Conservation (phyloP, 1,140 invertebrate genomes). For the Drosophila albomicans region DNA sequence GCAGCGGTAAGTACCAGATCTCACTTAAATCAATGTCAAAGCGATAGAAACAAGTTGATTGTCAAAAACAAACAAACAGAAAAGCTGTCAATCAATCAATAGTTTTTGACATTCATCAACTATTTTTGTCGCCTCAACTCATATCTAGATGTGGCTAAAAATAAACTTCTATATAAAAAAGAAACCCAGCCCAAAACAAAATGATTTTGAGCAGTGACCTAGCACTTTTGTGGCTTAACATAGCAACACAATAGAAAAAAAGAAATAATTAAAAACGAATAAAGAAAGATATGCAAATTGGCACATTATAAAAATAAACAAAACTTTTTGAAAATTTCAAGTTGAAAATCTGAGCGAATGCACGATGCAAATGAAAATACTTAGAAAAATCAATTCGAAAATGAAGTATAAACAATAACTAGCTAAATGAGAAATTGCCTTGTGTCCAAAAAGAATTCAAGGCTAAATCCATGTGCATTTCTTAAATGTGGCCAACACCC, state of each 20-base stretch:
- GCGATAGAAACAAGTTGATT: background rate
- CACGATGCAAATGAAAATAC: slow-evolving; percentile 46
- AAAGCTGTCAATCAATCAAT: slow-evolving; percentile 53
- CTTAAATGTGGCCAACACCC: slow-evolving; percentile 63
- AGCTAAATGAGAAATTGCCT: slow-evolving; percentile 18
- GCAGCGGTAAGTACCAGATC: slow-evolving; percentile 57
- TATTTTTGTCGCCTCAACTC: slow-evolving; percentile 19
- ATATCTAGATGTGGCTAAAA: slow-evolving; percentile 17
- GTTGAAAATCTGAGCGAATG: slow-evolving; percentile 17
- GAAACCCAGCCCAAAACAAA: background rate
- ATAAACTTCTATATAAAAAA: slow-evolving; percentile 34
- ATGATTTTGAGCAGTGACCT: slow-evolving; percentile 14
- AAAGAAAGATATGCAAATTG: slow-evolving; percentile 15
- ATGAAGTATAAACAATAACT: slow-evolving; percentile 37
- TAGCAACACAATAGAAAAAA: background rate
- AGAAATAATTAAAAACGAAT: slow-evolving; percentile 4
- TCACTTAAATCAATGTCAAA: slow-evolving; percentile 2
- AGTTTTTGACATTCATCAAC: slow-evolving; percentile 1
- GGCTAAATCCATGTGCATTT: slow-evolving; percentile 68
- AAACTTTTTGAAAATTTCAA: background rate
- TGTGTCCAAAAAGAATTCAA: slow-evolving; percentile 43
- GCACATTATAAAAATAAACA: slow-evolving; percentile 23
- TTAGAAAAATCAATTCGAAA: slow-evolving; percentile 14
- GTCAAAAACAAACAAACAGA: background rate
- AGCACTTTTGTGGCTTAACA: slow-evolving; percentile 15